Percentiles rank a stretch among this genome's conserved stretches.
Conservation (phyloP, 2,113 vertebrate species). For the Archocentrus centrarchus region DNA sequence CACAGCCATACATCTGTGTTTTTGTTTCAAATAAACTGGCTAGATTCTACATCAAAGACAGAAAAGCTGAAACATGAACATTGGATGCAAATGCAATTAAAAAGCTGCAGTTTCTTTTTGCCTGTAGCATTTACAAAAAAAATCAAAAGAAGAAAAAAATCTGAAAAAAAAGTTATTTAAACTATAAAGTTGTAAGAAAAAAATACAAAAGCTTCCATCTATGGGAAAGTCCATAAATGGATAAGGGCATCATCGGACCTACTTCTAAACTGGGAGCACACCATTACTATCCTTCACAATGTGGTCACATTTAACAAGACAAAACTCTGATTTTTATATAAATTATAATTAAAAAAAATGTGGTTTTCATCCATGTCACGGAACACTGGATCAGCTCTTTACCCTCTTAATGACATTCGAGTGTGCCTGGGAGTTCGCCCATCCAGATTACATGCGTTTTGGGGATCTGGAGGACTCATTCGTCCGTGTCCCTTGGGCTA, state of each 20-base stretch:
- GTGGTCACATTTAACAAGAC: background rate
- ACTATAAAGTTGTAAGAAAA: background rate
- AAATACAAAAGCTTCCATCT: background rate
- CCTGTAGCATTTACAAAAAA: slow-evolving; percentile 1
- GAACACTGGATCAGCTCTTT: too few species aligned
- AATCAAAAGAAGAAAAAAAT: background rate
- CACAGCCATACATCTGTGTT: background rate
- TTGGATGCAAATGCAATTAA: background rate
- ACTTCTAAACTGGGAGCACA: background rate
- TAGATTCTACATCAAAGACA: slow-evolving; percentile 43
- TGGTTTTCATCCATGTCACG: too few species aligned
- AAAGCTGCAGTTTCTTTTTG: slow-evolving; percentile 9
- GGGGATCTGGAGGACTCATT: too few species aligned
- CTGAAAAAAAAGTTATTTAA: slow-evolving; percentile 1
- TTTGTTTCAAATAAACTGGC: slow-evolving; percentile 34
- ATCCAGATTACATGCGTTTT: too few species aligned
- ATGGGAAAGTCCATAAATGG: background rate
- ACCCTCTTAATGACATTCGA: too few species aligned
- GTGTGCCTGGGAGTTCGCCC: too few species aligned
- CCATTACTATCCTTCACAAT: background rate
- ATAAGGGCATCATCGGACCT: background rate
- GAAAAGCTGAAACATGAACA: background rate
- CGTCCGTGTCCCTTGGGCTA: too few species aligned
- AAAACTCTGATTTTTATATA: background rate
- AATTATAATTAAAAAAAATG: too few species aligned